A percentile compares a stretch with the other conserved stretches of the same genome.
phyloP scores from a whole-genome alignment of 2,113 vertebrate species.

The Cryptoleucopteryx plumbea region DNA sequence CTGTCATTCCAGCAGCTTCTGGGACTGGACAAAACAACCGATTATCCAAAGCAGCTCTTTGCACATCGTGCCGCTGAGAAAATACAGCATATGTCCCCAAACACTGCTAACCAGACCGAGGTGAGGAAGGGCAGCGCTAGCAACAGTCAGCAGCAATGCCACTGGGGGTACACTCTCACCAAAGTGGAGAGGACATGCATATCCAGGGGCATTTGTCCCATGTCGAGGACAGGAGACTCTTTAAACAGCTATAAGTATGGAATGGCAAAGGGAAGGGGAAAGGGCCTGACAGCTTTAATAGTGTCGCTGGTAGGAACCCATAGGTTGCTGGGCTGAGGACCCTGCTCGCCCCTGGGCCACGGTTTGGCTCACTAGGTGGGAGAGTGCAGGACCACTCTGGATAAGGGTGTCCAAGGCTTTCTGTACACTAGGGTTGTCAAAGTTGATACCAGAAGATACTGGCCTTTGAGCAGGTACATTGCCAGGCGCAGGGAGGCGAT shows the following conservation, averaged over 20 bases:
- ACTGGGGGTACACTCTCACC: conserved; percentile 27
- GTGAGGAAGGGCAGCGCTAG: conserved; percentile 5
- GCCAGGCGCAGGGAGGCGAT: conserved; percentile 70
- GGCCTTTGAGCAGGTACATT: conserved; percentile 72
- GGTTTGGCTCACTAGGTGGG: conserved; percentile 85
- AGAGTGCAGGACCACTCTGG: conserved; percentile 92
- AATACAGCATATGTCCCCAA: background rate
- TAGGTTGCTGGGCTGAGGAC: conserved; percentile 65
- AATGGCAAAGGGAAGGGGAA: conserved; percentile 33
- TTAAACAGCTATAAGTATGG: conserved; percentile 56
- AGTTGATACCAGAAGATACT: conserved; percentile 86
- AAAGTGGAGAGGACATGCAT: conserved; percentile 39
- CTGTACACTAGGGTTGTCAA: conserved; percentile 97
- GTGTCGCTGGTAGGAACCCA: conserved; percentile 89
- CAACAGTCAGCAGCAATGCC: conserved; percentile 35
- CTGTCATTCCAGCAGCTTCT: background rate
- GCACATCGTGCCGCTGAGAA: background rate
- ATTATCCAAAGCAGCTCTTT: background rate
- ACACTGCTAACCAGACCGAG: background rate
- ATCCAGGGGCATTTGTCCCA: background rate
- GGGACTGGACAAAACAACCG: background rate
- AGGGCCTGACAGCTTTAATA: conserved; percentile 73
- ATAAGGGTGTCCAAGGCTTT: conserved; percentile 97
- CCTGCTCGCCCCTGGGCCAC: conserved; percentile 71
- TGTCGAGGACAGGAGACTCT: conserved; percentile 12